A percentile compares a stretch with the other conserved stretches of the same genome.
Conservation (phyloP, 2,113 vertebrate genomes). For the Ctenomys sociabilis region DNA sequence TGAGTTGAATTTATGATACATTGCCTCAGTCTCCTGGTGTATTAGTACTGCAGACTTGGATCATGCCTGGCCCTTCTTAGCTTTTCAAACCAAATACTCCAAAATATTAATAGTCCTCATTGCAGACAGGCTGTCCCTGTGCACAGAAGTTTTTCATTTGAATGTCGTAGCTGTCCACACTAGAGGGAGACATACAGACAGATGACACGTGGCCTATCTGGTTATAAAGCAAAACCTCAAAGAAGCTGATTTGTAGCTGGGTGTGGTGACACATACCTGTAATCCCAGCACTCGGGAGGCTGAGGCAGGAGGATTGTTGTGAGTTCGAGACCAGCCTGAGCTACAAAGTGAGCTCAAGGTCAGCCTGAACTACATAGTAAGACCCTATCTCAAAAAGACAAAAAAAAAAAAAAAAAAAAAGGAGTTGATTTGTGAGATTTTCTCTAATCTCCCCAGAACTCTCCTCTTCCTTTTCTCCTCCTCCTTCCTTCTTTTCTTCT, state of each 20-base stretch:
- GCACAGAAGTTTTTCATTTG: background rate
- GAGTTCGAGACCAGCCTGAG: too few species aligned
- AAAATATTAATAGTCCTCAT: background rate
- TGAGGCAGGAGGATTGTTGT: too few species aligned
- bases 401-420: too few species aligned
- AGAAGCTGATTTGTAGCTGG: background rate
- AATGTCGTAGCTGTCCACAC: background rate
- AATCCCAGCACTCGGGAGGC: too few species aligned
- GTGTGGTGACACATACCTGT: too few species aligned
- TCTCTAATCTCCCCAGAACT: rapidly evolving
- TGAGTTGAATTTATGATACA: background rate
- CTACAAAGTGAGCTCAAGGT: too few species aligned
- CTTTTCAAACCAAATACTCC: slow-evolving; percentile 26
- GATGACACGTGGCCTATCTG: background rate
- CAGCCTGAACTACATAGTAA: too few species aligned
- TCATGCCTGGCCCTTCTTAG: background rate
- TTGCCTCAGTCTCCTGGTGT: background rate
- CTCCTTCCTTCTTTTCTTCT: too few species aligned
- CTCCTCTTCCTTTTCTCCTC: background rate
- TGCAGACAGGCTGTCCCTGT: background rate
- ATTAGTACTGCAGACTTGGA: background rate
- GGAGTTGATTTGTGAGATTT: background rate
- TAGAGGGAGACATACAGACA: background rate
- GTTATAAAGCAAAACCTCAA: background rate
- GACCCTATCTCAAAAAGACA: too few species aligned